phyloP scores from a whole-genome alignment of 2,797 vertebrate species.

The Champsocephalus gunnari region DNA sequence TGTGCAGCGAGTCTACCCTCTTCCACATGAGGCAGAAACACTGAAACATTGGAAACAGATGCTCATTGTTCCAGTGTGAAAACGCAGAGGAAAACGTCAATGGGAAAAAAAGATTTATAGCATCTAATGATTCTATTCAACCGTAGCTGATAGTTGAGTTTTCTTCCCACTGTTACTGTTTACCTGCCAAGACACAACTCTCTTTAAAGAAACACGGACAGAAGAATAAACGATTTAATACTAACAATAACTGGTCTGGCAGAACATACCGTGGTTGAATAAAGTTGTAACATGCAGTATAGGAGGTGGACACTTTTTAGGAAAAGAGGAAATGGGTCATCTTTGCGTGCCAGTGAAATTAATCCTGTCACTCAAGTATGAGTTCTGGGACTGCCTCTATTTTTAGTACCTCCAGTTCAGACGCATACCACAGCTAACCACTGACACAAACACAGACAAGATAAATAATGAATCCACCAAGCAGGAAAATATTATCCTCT shows the following conservation, averaged over 20 bases:
- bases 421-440: constrained; percentile 70
- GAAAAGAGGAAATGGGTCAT: constrained; percentile 73
- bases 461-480: constrained; percentile 78
- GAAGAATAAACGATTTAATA: constrained; percentile 14
- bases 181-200: constrained; percentile 20
- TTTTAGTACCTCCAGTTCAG: constrained; percentile 76
- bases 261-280: constrained; percentile 21
- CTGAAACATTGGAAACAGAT: constrained; percentile 85
- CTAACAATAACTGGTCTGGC: constrained; percentile 10
- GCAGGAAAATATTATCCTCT: constrained; percentile 72
- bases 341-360: constrained; percentile 71
- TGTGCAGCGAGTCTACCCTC: constrained; percentile 55
- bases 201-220: constrained; percentile 4
- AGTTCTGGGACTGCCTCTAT: constrained; percentile 79
- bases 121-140: constrained; percentile 68
- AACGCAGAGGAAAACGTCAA: constrained; percentile 36
- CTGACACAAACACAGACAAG: constrained; percentile 72
- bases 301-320: constrained; percentile 48
- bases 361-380: constrained; percentile 80
- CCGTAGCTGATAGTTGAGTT: constrained; percentile 59
- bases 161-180: constrained; percentile 8
- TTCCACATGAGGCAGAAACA: constrained; percentile 60
- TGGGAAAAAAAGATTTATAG: constrained; percentile 60
- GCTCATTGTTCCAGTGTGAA: constrained; percentile 75
- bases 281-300: constrained; percentile 15